Percentiles rank a stretch among this genome's conserved stretches.
Conservation (phyloP, 2,797 vertebrate genomes). For the Lithobates sylvaticus region DNA sequence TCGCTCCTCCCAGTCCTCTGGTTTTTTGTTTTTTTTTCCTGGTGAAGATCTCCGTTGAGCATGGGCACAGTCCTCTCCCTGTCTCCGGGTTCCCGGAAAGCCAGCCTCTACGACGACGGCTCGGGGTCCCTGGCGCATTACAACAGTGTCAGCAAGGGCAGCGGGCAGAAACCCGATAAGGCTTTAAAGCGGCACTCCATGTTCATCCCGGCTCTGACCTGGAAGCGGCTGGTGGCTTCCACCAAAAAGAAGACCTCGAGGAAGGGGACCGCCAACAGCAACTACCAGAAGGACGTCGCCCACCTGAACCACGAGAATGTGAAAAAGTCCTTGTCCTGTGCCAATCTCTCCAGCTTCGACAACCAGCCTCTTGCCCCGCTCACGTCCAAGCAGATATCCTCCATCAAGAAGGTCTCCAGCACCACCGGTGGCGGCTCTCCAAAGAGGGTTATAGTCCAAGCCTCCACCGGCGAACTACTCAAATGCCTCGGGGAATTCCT, state of each 20-base stretch:
- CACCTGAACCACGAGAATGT: constrained; percentile 82
- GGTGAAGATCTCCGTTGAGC: constrained; percentile 51
- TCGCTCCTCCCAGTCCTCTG: neutral
- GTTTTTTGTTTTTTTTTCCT: neutral
- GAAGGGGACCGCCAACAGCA: constrained; percentile 76
- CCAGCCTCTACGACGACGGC: constrained; percentile 78
- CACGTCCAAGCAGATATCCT: constrained; percentile 75
- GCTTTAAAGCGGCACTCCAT: constrained; percentile 79
- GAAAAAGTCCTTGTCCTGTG: constrained; percentile 83
- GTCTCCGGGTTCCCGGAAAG: constrained; percentile 79
- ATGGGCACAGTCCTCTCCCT: constrained; percentile 85
- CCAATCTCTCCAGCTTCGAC: constrained; percentile 83
- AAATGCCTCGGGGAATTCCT: constrained; percentile 85
- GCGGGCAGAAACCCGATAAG: constrained; percentile 78
- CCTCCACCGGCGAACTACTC: constrained; percentile 85
- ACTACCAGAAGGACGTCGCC: constrained; percentile 79
- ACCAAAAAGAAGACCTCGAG: constrained; percentile 80
- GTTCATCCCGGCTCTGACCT: constrained; percentile 82
- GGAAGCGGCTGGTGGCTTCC: constrained; percentile 85
- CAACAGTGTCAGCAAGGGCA: constrained; percentile 77
- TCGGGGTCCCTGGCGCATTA: constrained; percentile 79
- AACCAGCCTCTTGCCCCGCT: constrained; percentile 71
- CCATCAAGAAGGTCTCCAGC: constrained; percentile 73
- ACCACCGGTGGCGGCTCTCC: constrained; percentile 69
- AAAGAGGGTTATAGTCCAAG: constrained; percentile 82